Evolutionary conservation across 1,140 invertebrate genomes (phyloP).

Genomic region (Drosophila mauritiana): DNA sequence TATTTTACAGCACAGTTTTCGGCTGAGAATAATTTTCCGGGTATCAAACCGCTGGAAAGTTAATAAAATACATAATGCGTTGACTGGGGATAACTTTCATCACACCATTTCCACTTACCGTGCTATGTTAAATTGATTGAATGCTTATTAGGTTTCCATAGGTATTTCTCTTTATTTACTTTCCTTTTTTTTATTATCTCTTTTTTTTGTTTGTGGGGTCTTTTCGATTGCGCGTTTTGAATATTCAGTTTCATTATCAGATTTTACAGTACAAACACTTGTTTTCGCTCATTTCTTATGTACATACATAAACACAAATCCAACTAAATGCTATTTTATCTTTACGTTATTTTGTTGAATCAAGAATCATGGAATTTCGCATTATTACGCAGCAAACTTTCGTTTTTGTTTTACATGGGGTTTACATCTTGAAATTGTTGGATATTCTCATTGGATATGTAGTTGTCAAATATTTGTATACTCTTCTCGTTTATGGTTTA

Average conservation of each 20-base stretch:
- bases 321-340: slow-evolving; percentile 38
- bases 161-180: slow-evolving; percentile 68
- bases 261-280: slow-evolving; percentile 55
- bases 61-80: neutral
- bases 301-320: slow-evolving; percentile 60
- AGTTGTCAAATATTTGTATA: slow-evolving; percentile 43
- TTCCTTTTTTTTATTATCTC: slow-evolving; percentile 19
- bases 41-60: neutral
- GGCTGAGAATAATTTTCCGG: too few relatives aligned
- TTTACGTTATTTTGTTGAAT: neutral
- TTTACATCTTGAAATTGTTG: slow-evolving; percentile 34
- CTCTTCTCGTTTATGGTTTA: slow-evolving; percentile 24
- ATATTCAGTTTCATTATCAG: slow-evolving; percentile 38
- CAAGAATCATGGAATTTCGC: slow-evolving; percentile 11
- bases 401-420: neutral
- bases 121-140: neutral
- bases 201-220: slow-evolving; percentile 9
- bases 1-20: neutral
- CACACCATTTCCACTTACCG: slow-evolving; percentile 7
- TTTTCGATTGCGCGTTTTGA: slow-evolving; percentile 16
- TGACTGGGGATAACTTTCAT: too few relatives aligned
- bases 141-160: slow-evolving; percentile 34
- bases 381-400: slow-evolving; percentile 19
- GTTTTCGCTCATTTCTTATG: slow-evolving; percentile 43
- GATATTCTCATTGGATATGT: slow-evolving; percentile 46